Percentiles rank a stretch among this genome's conserved stretches.
Conservation (phyloP, 1,140 invertebrate species). For the Teleogryllus occipitalis region DNA sequence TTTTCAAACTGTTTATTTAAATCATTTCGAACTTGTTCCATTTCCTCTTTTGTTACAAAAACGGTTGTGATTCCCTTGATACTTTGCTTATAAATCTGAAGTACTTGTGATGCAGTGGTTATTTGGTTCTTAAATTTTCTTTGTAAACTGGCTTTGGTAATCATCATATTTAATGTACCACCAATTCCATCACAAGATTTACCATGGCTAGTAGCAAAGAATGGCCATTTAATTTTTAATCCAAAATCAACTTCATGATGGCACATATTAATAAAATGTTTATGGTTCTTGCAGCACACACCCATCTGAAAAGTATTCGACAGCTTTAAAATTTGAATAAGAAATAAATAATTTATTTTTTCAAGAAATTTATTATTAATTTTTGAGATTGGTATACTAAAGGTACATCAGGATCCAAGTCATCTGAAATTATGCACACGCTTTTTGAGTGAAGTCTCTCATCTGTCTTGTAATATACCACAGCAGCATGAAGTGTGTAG, state of each 20-base stretch:
- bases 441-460: not conserved
- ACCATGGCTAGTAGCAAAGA: not conserved
- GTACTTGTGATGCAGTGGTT: not conserved
- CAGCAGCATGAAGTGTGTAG: not conserved
- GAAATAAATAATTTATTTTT: not conserved
- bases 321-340: not conserved
- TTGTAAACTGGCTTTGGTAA: conserved; percentile 5
- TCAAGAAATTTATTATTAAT: not conserved
- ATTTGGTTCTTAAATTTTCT: not conserved
- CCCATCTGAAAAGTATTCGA: not conserved
- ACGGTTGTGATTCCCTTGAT: not conserved
- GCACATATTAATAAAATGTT: not conserved
- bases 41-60: not conserved
- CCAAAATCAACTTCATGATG: not conserved
- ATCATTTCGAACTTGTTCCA: no score
- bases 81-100: not conserved
- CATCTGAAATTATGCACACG: not conserved
- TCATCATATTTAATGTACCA: not conserved
- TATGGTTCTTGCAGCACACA: not conserved
- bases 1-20: no score
- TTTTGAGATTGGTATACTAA: conserved; percentile 2
- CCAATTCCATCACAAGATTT: not conserved
- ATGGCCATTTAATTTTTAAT: not conserved
- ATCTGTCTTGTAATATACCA: conserved; percentile 1
- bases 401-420: not conserved